These are phyloP conservation scores for Cataglyphis hispanica DNA, from an alignment of 1,140 invertebrate species.

Conservation along the genomic window DNA sequence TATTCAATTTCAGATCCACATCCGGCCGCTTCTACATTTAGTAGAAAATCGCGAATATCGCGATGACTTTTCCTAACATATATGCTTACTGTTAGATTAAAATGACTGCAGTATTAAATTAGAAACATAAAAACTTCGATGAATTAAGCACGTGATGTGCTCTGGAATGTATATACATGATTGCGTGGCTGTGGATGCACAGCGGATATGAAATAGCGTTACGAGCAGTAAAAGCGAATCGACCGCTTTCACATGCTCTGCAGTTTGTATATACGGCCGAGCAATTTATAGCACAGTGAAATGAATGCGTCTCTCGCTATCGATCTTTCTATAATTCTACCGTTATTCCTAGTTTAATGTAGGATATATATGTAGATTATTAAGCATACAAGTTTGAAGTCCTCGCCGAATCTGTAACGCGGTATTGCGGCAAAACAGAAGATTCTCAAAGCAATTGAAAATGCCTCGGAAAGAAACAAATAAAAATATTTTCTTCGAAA, in stretches of 20 bases:
- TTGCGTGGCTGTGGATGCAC: conserved; percentile 6
- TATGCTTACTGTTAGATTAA: background rate
- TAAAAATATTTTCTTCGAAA: background rate
- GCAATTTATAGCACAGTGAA: conserved; percentile 36
- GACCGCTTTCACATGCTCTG: conserved; percentile 66
- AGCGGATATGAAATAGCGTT: conserved; percentile 31
- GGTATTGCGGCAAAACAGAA: background rate
- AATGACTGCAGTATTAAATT: background rate
- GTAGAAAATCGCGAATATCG: background rate
- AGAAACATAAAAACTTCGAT: background rate
- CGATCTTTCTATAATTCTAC: conserved; percentile 34
- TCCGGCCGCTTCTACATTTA: conserved; percentile 27
- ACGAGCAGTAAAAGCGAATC: conserved; percentile 71
- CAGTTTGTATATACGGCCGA: conserved; percentile 40
- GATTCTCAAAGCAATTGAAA: no score
- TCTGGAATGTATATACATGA: conserved; percentile 7
- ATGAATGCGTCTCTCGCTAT: conserved; percentile 38
- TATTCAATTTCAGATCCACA: conserved; percentile 12
- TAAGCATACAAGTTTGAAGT: conserved; percentile 19
- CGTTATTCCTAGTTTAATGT: conserved; percentile 32
- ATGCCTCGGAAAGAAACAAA: background rate
- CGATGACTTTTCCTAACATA: no score
- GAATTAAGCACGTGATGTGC: conserved; percentile 8
- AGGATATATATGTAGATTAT: conserved; percentile 21
- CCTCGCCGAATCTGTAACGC: conserved; percentile 17